phyloP scores from a whole-genome alignment of 2,113 vertebrate species.

The Sylvietta virens region DNA sequence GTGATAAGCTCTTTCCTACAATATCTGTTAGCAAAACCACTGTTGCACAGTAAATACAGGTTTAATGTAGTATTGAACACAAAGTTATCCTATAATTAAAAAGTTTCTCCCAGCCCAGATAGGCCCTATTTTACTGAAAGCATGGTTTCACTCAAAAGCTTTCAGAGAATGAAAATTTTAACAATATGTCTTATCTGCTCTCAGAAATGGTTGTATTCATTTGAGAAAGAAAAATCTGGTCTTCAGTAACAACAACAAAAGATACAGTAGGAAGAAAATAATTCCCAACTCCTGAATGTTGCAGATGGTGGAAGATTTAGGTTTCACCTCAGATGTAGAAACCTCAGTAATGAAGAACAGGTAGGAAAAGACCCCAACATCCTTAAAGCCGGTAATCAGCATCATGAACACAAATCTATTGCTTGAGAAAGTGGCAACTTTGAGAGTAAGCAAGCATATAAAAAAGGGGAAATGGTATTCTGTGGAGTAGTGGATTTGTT shows the following conservation, averaged over 20 bases:
- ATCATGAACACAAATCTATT: background rate
- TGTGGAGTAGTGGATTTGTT: background rate
- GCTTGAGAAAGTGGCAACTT: background rate
- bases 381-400: background rate
- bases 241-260: background rate
- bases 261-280: background rate
- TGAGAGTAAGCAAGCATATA: background rate
- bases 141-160: background rate
- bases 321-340: background rate
- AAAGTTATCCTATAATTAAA: background rate
- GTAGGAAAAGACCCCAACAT: rapidly evolving
- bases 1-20: background rate
- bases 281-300: background rate
- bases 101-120: background rate
- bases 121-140: background rate
- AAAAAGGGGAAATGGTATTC: background rate
- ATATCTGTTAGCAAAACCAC: background rate
- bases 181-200: background rate
- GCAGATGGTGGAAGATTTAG: background rate
- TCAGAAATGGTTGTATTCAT: background rate
- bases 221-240: background rate
- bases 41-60: background rate
- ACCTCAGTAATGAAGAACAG: background rate
- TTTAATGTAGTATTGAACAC: background rate
- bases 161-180: background rate